A percentile compares a stretch with the other conserved stretches of the same genome.
Evolutionary conservation across 1,140 invertebrate genomes (phyloP).

Genomic region (Teleogryllus occipitalis): DNA sequence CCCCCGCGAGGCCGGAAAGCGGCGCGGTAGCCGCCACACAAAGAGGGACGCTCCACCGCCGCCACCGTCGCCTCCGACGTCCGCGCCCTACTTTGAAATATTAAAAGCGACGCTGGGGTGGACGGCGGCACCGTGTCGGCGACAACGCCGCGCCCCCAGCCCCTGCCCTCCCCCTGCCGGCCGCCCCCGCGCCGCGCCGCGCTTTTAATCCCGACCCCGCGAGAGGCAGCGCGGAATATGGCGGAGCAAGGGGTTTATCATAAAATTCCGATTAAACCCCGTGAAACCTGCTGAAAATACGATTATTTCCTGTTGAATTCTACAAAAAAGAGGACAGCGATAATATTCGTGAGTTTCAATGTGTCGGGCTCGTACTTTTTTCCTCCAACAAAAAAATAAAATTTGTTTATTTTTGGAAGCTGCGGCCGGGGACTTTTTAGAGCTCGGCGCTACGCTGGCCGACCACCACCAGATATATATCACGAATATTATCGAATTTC

Average conservation of each 20-base stretch:
- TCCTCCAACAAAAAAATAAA: neutral
- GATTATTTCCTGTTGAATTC: neutral
- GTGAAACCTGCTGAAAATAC: constrained; percentile 4
- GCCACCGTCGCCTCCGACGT: no score
- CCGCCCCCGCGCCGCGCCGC: no score
- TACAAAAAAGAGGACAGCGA: neutral
- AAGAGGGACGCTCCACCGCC: neutral
- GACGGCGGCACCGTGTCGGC: neutral
- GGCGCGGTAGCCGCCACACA: neutral
- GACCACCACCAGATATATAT: neutral
- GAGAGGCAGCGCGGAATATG: neutral
- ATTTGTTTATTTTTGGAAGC: neutral
- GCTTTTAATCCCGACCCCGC: neutral
- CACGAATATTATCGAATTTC: neutral
- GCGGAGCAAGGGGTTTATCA: neutral
- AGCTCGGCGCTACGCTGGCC: neutral
- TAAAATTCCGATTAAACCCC: constrained; percentile 4
- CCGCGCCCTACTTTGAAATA: neutral
- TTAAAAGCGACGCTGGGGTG: neutral
- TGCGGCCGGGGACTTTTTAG: neutral
- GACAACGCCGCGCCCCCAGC: neutral
- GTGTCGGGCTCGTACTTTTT: neutral
- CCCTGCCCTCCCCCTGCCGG: no score
- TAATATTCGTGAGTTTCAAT: neutral
- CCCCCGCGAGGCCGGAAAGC: neutral